A percentile compares a stretch with the other conserved stretches of the same genome.
Evolutionary conservation across 2,113 vertebrate genomes (phyloP).

Genomic region (Clarias batrachus): DNA sequence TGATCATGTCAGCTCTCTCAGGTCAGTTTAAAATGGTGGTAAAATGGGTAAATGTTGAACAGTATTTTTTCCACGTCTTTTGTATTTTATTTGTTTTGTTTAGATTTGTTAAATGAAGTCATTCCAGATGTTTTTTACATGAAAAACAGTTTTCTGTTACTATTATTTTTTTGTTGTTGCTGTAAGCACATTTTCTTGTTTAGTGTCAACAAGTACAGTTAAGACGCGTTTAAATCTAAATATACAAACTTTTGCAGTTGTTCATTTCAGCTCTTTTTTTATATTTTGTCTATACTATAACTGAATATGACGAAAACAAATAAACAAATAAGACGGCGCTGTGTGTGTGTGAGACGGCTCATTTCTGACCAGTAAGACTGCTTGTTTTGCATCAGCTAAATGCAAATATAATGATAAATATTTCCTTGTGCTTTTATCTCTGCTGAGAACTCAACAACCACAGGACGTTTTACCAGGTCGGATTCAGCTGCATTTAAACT

Average conservation of each 20-base stretch:
- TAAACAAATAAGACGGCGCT: not conserved
- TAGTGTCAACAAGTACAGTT: not conserved
- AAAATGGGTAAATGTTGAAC: not conserved
- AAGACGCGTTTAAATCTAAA: not conserved
- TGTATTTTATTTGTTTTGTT: not conserved
- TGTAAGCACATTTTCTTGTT: not conserved
- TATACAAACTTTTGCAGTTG: not conserved
- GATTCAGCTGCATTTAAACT: not conserved
- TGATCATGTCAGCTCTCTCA: not conserved
- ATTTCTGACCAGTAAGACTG: not conserved
- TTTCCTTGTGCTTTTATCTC: conserved; percentile 13
- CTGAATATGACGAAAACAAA: not conserved
- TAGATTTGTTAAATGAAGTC: not conserved
- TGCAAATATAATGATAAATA: conserved; percentile 7
- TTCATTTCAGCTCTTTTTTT: not conserved
- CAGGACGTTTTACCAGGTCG: not conserved
- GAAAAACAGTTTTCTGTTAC: not conserved
- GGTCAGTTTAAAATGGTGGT: not conserved
- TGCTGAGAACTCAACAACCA: too few species aligned
- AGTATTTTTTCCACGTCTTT: not conserved
- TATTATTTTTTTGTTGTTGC: not conserved
- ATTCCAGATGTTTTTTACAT: conserved; percentile 31
- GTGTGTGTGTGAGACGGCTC: not conserved
- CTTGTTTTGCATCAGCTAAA: not conserved
- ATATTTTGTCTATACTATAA: not conserved